Evolutionary conservation across 1,140 invertebrate species (phyloP).

Genomic region (Trinorchestia longiramus): DNA sequence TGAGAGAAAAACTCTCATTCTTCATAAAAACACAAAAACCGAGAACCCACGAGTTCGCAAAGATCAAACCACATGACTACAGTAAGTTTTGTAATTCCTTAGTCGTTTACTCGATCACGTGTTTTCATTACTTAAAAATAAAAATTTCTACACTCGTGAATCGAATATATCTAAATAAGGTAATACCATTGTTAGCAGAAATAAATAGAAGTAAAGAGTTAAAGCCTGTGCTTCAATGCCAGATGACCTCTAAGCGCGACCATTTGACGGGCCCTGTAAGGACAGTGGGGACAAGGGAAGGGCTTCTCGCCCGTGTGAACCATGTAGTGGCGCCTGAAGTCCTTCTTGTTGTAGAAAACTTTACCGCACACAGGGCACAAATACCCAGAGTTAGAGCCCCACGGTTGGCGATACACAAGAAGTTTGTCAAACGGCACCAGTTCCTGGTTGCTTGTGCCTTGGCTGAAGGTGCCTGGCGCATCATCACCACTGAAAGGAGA

Average conservation of each 20-base stretch:
- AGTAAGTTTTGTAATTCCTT: not conserved
- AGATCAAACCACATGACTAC: not conserved
- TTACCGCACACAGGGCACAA: constrained; percentile 68
- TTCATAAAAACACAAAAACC: not conserved
- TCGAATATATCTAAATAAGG: not conserved
- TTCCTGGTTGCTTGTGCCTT: not conserved
- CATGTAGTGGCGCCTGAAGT: constrained; percentile 77
- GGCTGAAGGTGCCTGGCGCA: not conserved
- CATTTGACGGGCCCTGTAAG: constrained; percentile 71
- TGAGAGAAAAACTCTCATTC: not conserved
- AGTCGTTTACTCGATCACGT: not conserved
- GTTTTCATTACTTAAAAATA: not conserved
- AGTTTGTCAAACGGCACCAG: constrained; percentile 12
- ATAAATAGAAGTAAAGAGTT: not conserved
- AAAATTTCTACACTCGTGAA: not conserved
- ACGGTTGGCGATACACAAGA: not conserved
- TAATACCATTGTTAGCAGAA: not conserved
- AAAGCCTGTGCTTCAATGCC: not conserved
- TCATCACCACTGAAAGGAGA: not conserved
- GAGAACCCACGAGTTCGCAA: not conserved
- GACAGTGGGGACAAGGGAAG: constrained; percentile 79
- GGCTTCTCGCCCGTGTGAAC: constrained; percentile 81
- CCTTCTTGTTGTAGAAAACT: constrained; percentile 58
- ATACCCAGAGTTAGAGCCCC: constrained; percentile 69
- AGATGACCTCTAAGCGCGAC: constrained; percentile 36